Percentiles rank a stretch among this genome's conserved stretches.
These are phyloP conservation scores for Gnatocerus cornutus DNA, from an alignment of 2,888 invertebrate genomes.

Conservation along the genomic window DNA sequence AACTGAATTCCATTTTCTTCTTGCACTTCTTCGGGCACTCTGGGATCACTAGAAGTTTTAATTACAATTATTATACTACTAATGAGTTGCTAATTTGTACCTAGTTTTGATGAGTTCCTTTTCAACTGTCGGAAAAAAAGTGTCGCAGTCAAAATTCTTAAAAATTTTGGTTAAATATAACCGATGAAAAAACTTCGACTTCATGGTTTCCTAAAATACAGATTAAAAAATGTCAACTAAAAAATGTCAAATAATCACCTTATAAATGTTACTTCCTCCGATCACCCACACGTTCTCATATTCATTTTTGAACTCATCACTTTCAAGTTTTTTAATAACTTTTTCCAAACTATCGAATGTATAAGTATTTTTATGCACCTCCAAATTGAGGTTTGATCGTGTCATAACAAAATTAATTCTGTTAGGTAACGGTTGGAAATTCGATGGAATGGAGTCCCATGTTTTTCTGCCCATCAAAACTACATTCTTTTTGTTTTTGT, in stretches of 20 bases:
- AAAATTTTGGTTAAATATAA: constrained; percentile 89
- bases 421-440: constrained; percentile 82
- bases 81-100: no score
- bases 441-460: constrained; percentile 92
- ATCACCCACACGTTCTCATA: constrained; percentile 64
- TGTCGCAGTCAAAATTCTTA: constrained; percentile 86
- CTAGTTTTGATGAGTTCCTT: constrained; percentile 73
- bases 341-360: constrained; percentile 79
- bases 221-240: background rate
- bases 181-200: constrained; percentile 80
- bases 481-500: constrained; percentile 83
- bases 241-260: constrained; percentile 48
- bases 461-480: constrained; percentile 96
- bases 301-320: constrained; percentile 52
- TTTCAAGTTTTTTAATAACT: constrained; percentile 76
- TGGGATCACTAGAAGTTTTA: constrained; percentile 71
- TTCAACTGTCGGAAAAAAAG: constrained; percentile 85
- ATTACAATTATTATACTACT: constrained; percentile 47
- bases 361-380: constrained; percentile 73
- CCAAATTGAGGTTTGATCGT: constrained; percentile 70
- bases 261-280: constrained; percentile 62
- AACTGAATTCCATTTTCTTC: constrained; percentile 84
- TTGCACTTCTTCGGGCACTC: constrained; percentile 80
- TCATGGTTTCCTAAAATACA: constrained; percentile 80
- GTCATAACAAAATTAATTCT: constrained; percentile 91